phyloP scores from a whole-genome alignment of 2,797 vertebrate genomes.

The Esox lucius region DNA sequence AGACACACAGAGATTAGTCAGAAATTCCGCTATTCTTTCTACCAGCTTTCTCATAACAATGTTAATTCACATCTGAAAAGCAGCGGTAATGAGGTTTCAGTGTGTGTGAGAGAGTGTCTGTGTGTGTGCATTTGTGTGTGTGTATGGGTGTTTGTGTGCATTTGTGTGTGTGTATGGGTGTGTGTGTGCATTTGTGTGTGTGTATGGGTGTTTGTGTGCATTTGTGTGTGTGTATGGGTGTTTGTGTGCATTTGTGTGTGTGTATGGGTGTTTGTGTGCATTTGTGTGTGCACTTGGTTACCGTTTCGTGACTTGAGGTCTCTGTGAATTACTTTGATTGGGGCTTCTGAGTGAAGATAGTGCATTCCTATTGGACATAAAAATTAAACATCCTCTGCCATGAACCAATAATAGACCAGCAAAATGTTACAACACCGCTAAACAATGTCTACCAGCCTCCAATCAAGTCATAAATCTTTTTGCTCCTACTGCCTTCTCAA shows the following conservation, averaged over 20 bases:
- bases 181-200: not conserved
- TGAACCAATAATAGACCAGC: not conserved
- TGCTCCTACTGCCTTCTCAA: not conserved
- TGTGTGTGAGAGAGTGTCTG: too few relatives aligned
- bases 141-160: too few relatives aligned
- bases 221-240: too few relatives aligned
- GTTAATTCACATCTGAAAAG: not conserved
- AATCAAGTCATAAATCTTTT: not conserved
- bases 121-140: too few relatives aligned
- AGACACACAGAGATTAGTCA: constrained; percentile 22
- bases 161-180: not conserved
- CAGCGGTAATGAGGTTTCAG: not conserved
- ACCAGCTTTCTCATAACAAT: not conserved
- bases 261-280: too few relatives aligned
- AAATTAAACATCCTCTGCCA: not conserved
- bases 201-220: too few relatives aligned
- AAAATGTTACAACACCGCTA: not conserved
- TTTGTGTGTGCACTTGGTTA: constrained; percentile 58
- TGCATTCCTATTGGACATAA: constrained; percentile 84
- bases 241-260: not conserved
- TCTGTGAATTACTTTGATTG: constrained; percentile 97
- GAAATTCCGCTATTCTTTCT: not conserved
- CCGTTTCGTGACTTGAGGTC: constrained; percentile 98
- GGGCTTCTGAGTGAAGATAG: constrained; percentile 97
- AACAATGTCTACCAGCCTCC: not conserved